These are phyloP conservation scores for Acipenser oxyrinchus DNA, from an alignment of 2,797 vertebrate species.

Conservation along the genomic window DNA sequence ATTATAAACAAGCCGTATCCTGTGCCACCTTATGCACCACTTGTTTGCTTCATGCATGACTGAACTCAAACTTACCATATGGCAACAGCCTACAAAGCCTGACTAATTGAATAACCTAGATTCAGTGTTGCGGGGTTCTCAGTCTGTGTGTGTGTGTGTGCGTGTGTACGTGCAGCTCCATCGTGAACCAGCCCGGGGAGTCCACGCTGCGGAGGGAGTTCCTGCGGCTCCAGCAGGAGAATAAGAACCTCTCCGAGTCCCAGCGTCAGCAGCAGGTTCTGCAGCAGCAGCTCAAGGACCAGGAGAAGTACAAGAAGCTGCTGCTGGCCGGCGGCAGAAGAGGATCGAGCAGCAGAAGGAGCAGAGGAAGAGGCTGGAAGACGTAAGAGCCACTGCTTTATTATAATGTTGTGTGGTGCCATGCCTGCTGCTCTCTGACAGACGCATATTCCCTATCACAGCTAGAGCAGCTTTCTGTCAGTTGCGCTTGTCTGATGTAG, in stretches of 20 bases:
- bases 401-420: background rate
- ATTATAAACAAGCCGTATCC: no score
- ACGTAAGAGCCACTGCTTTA: constrained; percentile 49
- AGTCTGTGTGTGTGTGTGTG: background rate
- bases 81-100: background rate
- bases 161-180: constrained; percentile 73
- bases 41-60: background rate
- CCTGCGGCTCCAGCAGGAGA: constrained; percentile 80
- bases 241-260: constrained; percentile 53
- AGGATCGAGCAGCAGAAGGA: constrained; percentile 77
- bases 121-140: background rate
- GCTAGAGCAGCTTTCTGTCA: no score
- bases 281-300: constrained; percentile 68
- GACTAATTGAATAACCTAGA: no score
- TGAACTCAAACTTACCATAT: background rate
- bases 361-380: constrained; percentile 72
- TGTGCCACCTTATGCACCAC: no score
- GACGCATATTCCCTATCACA: no score
- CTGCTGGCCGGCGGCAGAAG: constrained; percentile 70
- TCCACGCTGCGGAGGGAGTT: constrained; percentile 82
- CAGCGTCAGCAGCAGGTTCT: constrained; percentile 52
- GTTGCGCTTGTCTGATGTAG: no score
- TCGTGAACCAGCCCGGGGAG: constrained; percentile 83
- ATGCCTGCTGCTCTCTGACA: no score
- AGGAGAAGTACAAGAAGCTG: constrained; percentile 79